Percentiles rank a stretch among this genome's conserved stretches.
phyloP scores from a whole-genome alignment of 2,797 vertebrate species.

The Tokudaia tokunoshimensis region DNA sequence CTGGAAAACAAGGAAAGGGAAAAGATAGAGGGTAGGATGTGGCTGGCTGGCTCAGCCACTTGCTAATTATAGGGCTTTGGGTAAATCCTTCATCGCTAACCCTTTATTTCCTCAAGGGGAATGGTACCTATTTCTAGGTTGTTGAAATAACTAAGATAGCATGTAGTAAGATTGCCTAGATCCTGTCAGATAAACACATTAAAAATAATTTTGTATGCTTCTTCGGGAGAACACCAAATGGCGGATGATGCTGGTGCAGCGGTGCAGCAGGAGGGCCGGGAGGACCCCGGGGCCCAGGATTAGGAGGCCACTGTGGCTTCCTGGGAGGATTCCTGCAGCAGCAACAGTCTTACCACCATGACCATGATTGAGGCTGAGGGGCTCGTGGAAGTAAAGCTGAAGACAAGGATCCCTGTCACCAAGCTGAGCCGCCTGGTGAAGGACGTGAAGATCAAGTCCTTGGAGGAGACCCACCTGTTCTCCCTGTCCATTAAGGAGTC shows the following conservation, averaged over 20 bases:
- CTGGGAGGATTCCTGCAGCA: not conserved
- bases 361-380: not conserved
- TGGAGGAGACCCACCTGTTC: not conserved
- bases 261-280: not conserved
- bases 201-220: not conserved
- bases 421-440: not conserved
- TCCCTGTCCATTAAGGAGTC: not conserved
- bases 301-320: not conserved
- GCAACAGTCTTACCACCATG: not conserved
- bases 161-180: not conserved
- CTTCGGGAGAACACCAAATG: not conserved
- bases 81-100: conserved; percentile 12
- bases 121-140: not conserved
- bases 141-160: not conserved
- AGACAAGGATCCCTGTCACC: not conserved
- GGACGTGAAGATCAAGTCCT: not conserved
- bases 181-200: not conserved
- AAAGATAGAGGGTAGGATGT: not conserved
- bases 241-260: not conserved
- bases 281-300: not conserved
- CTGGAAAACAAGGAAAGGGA: not conserved
- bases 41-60: not conserved
- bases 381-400: not conserved
- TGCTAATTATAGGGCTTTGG: conserved; percentile 39
- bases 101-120: conserved; percentile 25